Evolutionary conservation across 2,888 invertebrate species (phyloP), one percentile per base, ranked within the genome.

Genomic region (Stenchaetothrips biformis): DNA sequence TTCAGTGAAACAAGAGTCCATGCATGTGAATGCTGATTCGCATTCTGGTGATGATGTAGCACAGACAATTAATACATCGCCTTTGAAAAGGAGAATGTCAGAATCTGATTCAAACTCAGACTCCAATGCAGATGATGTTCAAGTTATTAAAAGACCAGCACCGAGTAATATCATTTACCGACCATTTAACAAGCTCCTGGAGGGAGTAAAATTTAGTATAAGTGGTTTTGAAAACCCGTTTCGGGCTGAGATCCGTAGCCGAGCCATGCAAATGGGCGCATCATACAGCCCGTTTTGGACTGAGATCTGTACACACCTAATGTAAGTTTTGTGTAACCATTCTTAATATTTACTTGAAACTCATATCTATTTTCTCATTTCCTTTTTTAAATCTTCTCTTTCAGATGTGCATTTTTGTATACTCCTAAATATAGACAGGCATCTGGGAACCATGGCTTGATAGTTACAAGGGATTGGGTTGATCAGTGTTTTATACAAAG

Each of bases 331-430:
- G 25, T 25, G 21, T 37, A 37, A 37, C 37, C 37, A 37, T 37
- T 37, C 37, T 37, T 37, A 37, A 2, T 2, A 2, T 37, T 37
- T 1, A 37, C 37, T 37, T 37, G 37, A 37, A 37, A 4, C 37
- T 37, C 37, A 2, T 37, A 37, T 37, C 37, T 37, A 4, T 37
- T 37, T 37, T 2, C 37, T 37, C 37, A 37, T 37, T 37, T 37
- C 37, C 4, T 37, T 37, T 37, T 37, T 37, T 37, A 37, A 37
- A 37, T 2, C 1, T 37, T 37, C 37, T 4, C 4, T 4, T 74
- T 7, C 67, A 74, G 67, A 21, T 74, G 67, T 74, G 67, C 67
- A 74, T 74, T 74, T 74, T 74, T 74, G 67, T 74, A 74, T 11
- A 74, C 67, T 74, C 67, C 67, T 11, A 74, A 74, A 25, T 74